Conservation (phyloP, 2,113 vertebrate genomes). For the Microtus oregoni region DNA sequence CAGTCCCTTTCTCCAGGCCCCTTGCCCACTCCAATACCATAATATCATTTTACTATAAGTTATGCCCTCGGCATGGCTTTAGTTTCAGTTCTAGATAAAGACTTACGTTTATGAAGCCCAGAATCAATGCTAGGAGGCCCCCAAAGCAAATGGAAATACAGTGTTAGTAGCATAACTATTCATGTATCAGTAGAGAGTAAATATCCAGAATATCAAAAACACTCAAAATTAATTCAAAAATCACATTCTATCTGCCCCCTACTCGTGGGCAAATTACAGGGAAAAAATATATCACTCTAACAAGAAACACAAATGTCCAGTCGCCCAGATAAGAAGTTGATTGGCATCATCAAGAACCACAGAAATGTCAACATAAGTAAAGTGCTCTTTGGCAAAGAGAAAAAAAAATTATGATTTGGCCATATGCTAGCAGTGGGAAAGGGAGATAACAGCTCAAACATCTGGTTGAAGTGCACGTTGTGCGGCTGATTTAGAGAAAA, state of each 20-base stretch:
- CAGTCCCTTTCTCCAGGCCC: not conserved
- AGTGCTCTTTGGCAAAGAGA: not conserved
- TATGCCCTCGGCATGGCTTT: not conserved
- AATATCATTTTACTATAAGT: not conserved
- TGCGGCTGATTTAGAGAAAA: not conserved
- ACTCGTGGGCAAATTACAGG: not conserved
- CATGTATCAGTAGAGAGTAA: not conserved
- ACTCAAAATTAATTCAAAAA: slow-evolving; percentile 52
- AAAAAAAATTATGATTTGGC: not conserved
- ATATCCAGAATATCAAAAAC: not conserved
- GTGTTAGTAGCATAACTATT: not conserved
- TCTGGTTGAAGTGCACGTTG: not conserved
- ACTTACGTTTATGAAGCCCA: not conserved
- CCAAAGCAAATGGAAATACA: not conserved
- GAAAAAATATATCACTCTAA: not conserved
- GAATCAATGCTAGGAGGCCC: slow-evolving; percentile 12
- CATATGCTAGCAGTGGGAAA: not conserved
- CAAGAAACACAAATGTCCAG: not conserved
- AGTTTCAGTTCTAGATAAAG: not conserved
- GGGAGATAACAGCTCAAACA: not conserved
- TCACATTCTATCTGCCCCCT: not conserved
- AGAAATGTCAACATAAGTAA: slow-evolving; percentile 29
- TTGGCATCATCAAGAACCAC: not conserved
- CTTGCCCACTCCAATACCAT: accelerated
- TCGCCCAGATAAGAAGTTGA: not conserved